A percentile compares a stretch with the other conserved stretches of the same genome.
These are phyloP conservation scores for Alosa alosa DNA, from an alignment of 2,113 vertebrate species.

Conservation along the genomic window DNA sequence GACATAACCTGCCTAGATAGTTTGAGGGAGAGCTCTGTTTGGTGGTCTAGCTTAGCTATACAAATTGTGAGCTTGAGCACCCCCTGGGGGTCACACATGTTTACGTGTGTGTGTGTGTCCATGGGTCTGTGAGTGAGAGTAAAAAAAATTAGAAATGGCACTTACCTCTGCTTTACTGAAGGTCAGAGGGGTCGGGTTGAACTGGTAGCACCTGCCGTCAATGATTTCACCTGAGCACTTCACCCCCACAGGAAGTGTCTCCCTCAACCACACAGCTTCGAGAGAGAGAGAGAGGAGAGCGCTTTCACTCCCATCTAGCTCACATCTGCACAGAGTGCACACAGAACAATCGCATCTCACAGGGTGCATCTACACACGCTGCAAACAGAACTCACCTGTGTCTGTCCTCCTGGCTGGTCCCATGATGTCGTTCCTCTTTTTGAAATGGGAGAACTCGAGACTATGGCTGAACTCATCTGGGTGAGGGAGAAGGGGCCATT, in stretches of 20 bases:
- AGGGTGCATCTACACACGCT: neutral
- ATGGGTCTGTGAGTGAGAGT: too few relatives aligned
- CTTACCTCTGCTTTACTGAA: constrained; percentile 69
- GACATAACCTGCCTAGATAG: too few relatives aligned
- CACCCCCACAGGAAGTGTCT: constrained; percentile 20
- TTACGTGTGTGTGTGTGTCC: too few relatives aligned
- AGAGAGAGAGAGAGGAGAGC: neutral
- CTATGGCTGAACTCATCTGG: constrained; percentile 17
- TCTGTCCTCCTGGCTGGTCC: constrained; percentile 44
- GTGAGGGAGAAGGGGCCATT: too few relatives aligned
- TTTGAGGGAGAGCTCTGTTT: too few relatives aligned
- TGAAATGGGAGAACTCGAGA: constrained; percentile 5
- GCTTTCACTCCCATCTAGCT: neutral
- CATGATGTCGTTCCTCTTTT: neutral
- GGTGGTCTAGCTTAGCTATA: too few relatives aligned
- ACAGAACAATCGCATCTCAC: neutral
- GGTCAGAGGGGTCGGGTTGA: constrained; percentile 56
- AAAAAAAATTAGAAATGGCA: neutral
- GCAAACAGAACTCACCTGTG: constrained; percentile 17
- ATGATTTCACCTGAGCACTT: constrained; percentile 60
- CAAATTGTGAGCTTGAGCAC: too few relatives aligned
- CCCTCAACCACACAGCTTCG: neutral
- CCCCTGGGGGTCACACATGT: too few relatives aligned
- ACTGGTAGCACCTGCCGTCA: constrained; percentile 59
- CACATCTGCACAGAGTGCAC: neutral